Evolutionary conservation across 2,888 invertebrate genomes (phyloP).

Genomic region (Monopis laevigella): DNA sequence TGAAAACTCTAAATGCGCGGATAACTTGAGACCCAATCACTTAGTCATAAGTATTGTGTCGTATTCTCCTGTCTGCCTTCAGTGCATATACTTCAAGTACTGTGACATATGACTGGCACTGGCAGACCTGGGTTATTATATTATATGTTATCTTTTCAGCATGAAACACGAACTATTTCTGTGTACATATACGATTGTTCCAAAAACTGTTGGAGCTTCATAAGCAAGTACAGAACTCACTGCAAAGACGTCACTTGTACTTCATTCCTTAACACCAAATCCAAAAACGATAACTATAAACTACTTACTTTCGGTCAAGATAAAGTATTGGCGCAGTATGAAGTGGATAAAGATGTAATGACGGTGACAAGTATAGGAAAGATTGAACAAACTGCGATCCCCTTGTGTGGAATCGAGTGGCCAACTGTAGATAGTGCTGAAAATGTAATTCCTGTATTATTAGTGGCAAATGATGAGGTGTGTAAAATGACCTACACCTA

Average conservation of each 20-base stretch:
- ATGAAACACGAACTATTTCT: conserved; percentile 56
- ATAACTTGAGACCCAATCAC: too few species aligned
- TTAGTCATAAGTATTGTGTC: too few species aligned
- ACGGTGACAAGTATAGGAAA: conserved; percentile 53
- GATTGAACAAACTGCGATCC: conserved; percentile 72
- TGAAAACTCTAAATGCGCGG: too few species aligned
- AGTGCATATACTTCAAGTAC: too few species aligned
- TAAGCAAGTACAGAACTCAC: conserved; percentile 72
- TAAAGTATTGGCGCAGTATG: conserved; percentile 66
- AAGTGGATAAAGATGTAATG: not conserved
- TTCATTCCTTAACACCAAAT: conserved; percentile 56
- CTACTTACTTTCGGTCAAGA: conserved; percentile 70
- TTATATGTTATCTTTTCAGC: conserved; percentile 54
- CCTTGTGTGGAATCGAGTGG: conserved; percentile 55
- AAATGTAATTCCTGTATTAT: conserved; percentile 44
- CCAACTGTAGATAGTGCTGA: conserved; percentile 30
- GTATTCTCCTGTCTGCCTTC: too few species aligned
- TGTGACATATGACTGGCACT: too few species aligned
- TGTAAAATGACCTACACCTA: too few species aligned
- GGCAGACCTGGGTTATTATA: too few species aligned
- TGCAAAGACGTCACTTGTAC: conserved; percentile 65
- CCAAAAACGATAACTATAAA: conserved; percentile 37
- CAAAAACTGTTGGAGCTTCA: conserved; percentile 50
- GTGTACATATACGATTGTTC: conserved; percentile 50
- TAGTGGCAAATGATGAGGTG: conserved; percentile 72